A percentile compares a stretch with the other conserved stretches of the same genome.
Conservation (phyloP, 2,888 invertebrate species). For the Philereme vetulata region DNA sequence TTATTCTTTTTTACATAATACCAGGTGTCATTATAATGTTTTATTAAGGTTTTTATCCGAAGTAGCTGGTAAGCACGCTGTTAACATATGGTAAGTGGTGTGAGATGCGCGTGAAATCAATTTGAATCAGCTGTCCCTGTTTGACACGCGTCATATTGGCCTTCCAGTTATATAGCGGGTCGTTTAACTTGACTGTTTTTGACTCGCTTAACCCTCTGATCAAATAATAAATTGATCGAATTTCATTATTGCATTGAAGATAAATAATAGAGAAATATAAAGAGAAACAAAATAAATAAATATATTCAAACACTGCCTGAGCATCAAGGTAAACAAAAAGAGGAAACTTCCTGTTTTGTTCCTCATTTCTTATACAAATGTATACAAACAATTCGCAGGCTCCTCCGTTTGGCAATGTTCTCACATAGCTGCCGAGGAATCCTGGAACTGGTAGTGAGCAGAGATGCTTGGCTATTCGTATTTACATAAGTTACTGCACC, state of each 20-base stretch:
- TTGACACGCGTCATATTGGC: conserved; percentile 27
- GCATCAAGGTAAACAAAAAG: conserved; percentile 51
- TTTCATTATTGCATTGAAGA: not conserved
- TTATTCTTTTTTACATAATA: conserved; percentile 6
- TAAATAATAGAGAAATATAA: not conserved
- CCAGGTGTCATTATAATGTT: conserved; percentile 35
- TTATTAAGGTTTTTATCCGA: conserved; percentile 35
- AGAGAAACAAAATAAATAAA: conserved; percentile 26
- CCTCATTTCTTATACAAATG: conserved; percentile 76
- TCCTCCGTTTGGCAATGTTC: conserved; percentile 68
- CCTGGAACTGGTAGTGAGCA: conserved; percentile 66
- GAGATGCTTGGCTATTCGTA: conserved; percentile 64
- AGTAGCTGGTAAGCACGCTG: conserved; percentile 38
- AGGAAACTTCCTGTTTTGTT: conserved; percentile 61
- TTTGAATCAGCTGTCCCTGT: conserved; percentile 45
- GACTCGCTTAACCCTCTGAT: conserved; percentile 7
- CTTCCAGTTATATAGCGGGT: conserved; percentile 15
- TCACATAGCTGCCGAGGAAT: conserved; percentile 70
- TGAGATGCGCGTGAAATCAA: conserved; percentile 45
- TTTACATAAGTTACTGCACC: conserved; percentile 72
- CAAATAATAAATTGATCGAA: conserved; percentile 2
- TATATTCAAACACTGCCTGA: conserved; percentile 42
- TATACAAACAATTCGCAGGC: conserved; percentile 71
- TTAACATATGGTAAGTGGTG: conserved; percentile 43
- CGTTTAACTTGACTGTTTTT: not conserved